A percentile compares a stretch with the other conserved stretches of the same genome.
Conservation (phyloP, 1,140 invertebrate genomes). For the Calosoma granatense region DNA sequence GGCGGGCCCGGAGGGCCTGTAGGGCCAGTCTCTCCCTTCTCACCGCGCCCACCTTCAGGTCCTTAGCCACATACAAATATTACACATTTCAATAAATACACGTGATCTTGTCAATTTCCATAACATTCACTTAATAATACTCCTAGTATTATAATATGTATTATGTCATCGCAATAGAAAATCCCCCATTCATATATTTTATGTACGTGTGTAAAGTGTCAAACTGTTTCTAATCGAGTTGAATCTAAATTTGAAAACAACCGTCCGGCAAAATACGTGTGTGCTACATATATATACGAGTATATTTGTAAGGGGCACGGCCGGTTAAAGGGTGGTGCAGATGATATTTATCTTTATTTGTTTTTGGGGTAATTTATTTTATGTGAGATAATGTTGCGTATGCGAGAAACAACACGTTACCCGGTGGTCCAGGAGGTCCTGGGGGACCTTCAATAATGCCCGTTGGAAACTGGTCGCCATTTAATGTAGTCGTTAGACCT, state of each 20-base stretch:
- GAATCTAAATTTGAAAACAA: too few relatives aligned
- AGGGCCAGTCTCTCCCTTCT: slow-evolving; percentile 65
- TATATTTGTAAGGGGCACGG: too few relatives aligned
- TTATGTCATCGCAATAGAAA: too few relatives aligned
- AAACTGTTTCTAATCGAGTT: too few relatives aligned
- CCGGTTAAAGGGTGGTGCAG: too few relatives aligned
- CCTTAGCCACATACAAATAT: not conserved
- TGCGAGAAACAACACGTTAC: slow-evolving; percentile 39
- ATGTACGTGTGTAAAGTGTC: too few relatives aligned
- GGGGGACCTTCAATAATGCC: slow-evolving; percentile 90
- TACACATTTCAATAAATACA: not conserved
- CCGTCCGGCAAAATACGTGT: too few relatives aligned
- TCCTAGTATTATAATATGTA: too few relatives aligned
- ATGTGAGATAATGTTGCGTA: not conserved
- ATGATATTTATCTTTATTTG: too few relatives aligned
- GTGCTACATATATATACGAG: too few relatives aligned
- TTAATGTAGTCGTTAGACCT: slow-evolving; percentile 79
- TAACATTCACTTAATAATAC: not conserved
- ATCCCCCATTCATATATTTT: too few relatives aligned
- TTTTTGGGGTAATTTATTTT: slow-evolving; percentile 1
- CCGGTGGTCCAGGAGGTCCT: slow-evolving; percentile 81
- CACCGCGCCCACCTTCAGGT: slow-evolving; percentile 41
- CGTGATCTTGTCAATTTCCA: not conserved
- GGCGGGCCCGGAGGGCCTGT: slow-evolving; percentile 60
- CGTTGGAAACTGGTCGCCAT: slow-evolving; percentile 80